These are phyloP conservation scores for Dermatophagoides farinae DNA, from an alignment of 1,140 invertebrate species.

Conservation along the genomic window DNA sequence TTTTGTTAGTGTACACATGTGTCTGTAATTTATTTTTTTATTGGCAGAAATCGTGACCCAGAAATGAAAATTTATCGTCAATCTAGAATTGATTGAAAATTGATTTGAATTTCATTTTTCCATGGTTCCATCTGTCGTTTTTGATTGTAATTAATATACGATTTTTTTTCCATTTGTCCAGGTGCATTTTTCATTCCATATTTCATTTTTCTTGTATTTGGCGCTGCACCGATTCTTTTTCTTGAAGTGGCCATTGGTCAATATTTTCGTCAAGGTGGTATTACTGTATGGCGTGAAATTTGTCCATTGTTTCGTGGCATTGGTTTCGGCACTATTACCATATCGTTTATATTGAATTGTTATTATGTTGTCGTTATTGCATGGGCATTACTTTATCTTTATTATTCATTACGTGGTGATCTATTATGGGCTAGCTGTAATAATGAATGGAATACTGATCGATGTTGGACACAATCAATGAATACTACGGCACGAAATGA, in stretches of 20 bases:
- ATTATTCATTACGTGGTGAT: slow-evolving; percentile 23
- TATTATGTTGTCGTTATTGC: slow-evolving; percentile 37
- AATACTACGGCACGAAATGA: background rate
- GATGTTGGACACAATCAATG: slow-evolving; percentile 5
- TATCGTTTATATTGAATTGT: slow-evolving; percentile 35
- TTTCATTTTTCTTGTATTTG: slow-evolving; percentile 35
- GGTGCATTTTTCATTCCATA: slow-evolving; percentile 49
- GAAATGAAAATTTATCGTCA: too few relatives aligned
- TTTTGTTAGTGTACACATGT: too few relatives aligned
- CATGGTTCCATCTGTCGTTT: too few relatives aligned
- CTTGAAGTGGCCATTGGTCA: slow-evolving; percentile 55
- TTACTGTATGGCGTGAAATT: slow-evolving; percentile 48
- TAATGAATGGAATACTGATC: slow-evolving; percentile 18
- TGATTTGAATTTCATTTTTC: too few relatives aligned
- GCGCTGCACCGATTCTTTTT: slow-evolving; percentile 49
- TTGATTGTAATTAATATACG: too few relatives aligned
- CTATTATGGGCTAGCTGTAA: slow-evolving; percentile 20
- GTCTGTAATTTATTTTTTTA: too few relatives aligned
- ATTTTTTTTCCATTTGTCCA: background rate
- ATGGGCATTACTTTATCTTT: slow-evolving; percentile 34
- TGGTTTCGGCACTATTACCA: slow-evolving; percentile 24
- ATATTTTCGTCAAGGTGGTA: slow-evolving; percentile 48
- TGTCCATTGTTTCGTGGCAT: slow-evolving; percentile 52
- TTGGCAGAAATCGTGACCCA: too few relatives aligned
- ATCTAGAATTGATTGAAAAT: too few relatives aligned